phyloP scores from a whole-genome alignment of 2,113 vertebrate species.

The Marcusenius ussheri region DNA sequence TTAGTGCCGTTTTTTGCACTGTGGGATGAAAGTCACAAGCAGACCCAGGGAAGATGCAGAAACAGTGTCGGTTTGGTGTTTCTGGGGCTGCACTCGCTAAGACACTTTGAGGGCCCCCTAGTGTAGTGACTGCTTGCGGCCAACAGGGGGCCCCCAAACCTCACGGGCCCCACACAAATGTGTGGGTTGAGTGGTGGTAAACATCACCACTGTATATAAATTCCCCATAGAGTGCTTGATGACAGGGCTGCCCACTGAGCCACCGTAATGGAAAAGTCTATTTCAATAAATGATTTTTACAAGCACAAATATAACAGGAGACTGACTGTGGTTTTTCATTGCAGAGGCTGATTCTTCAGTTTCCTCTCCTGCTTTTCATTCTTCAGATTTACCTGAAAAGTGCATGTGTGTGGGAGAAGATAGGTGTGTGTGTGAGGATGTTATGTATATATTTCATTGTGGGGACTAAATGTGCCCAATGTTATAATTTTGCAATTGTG shows the following conservation, averaged over 20 bases:
- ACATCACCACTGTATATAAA: not conserved
- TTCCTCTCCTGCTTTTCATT: not conserved
- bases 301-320: not conserved
- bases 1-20: not conserved
- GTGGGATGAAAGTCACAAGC: not conserved
- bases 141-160: not conserved
- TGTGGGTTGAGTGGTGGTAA: not conserved
- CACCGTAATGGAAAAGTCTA: not conserved
- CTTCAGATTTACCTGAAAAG: not conserved
- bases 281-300: not conserved
- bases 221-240: not conserved
- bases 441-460: not conserved
- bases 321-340: not conserved
- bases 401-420: not conserved
- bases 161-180: not conserved
- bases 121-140: not conserved
- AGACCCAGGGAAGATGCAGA: not conserved
- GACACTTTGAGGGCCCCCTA: not conserved
- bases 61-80: not conserved
- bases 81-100: not conserved
- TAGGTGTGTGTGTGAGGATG: not conserved
- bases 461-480: not conserved
- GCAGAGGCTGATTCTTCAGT: not conserved
- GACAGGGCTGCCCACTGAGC: not conserved
- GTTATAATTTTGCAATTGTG: not conserved